Percentiles rank a stretch among this genome's conserved stretches.
Conservation (phyloP, 2,888 invertebrate species). For the Leucophenga maculata region DNA sequence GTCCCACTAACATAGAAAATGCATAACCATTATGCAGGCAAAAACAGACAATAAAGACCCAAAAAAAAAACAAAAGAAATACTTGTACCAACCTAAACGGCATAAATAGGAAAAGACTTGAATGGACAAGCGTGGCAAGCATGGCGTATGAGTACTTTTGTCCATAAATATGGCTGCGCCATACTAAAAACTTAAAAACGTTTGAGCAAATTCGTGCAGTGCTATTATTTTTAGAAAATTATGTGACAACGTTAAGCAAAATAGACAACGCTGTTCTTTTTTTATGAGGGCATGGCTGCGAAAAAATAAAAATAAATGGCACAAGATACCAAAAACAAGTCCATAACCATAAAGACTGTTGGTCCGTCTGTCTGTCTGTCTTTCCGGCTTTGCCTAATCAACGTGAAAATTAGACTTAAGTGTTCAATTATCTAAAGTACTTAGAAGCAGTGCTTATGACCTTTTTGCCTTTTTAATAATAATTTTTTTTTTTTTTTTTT, state of each 20-base stretch:
- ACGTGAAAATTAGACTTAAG: slow-evolving; percentile 20
- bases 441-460: background rate
- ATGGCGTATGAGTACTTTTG: slow-evolving; percentile 14
- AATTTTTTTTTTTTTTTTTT: background rate
- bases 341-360: no score
- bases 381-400: background rate
- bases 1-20: slow-evolving; percentile 50
- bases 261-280: background rate
- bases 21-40: slow-evolving; percentile 12
- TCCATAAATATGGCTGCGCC: slow-evolving; percentile 2
- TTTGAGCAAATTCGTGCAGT: slow-evolving; percentile 11
- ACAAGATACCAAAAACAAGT: background rate
- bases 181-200: slow-evolving; percentile 6
- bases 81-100: background rate
- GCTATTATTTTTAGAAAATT: slow-evolving; percentile 7
- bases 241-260: slow-evolving; percentile 11
- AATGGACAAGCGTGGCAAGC: slow-evolving; percentile 3
- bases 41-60: background rate
- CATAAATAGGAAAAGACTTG: background rate
- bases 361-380: no score
- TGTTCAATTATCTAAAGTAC: slow-evolving; percentile 14
- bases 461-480: background rate
- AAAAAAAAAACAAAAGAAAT: background rate
- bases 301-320: background rate
- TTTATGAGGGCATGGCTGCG: slow-evolving; percentile 8